Base-by-base conservation (phyloP, 2,888 invertebrate species). In the Dryobotodes eremita region DNA sequence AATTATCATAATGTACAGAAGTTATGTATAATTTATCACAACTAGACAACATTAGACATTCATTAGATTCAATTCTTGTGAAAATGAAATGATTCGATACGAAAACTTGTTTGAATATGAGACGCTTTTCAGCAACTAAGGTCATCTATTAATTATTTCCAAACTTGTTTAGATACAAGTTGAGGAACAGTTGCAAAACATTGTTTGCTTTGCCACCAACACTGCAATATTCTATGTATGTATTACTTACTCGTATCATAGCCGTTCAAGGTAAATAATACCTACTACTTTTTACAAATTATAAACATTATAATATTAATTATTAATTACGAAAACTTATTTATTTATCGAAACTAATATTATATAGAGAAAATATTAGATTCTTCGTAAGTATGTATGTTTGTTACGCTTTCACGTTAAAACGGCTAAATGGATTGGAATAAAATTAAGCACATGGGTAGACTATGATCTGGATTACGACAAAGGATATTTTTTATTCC, bases 1-100 rank as follows among this genome's bases (percentile, higher is more conserved):
- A 48, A 75, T 83, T 71, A 75, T 46, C 55, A 76, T 83, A 73
- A 71, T 64, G 50, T 72, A 48, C 26, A 5, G 66, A 48, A 71
- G 70, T 71, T 48, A 64, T 66, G 70, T 65, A 84, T 86, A 82
- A 84, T 88, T 82, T 84, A 84, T 79, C 55, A 75, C 68, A 48
- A 71, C 55, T 77, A 64, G 26, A 42, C 42, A n/a, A 72, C 59
- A 80, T 76, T 75, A 61, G 26, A 65, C 68, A 78, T 86, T 72
- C 77, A 80, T 86, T 73, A 7, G 4, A 79, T 87, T 85, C 80
- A 61, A 69, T 62, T 72, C 42, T 64, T 42, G 26, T 59, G 78
- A 77, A 88, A 75, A 82, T 75, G 20, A 75, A 70, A 75, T 26
- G 4, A 48, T 76, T 73, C 11, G 36, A n/a, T n/a, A 17, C 1